These are phyloP conservation scores for Ceratoteleas bidentatus DNA, from an alignment of 1,140 invertebrate genomes.

Conservation along the genomic window DNA sequence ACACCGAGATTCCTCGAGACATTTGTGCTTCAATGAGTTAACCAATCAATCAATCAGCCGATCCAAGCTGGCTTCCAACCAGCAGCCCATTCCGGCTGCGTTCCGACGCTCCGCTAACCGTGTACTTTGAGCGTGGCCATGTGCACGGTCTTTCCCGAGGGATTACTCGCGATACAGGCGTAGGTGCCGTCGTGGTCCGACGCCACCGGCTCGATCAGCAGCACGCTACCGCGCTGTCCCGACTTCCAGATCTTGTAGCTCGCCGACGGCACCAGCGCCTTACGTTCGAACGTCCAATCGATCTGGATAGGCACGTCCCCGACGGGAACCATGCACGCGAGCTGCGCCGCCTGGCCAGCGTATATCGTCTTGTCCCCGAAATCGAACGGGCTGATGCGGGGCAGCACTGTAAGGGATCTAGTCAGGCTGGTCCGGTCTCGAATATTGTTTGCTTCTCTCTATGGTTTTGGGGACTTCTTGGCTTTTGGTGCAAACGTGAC, in stretches of 20 bases:
- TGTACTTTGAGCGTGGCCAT: slow-evolving; percentile 83
- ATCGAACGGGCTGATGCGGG: slow-evolving; percentile 86
- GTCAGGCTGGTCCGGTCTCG: slow-evolving; percentile 20
- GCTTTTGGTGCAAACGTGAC: too few species aligned
- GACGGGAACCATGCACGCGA: slow-evolving; percentile 86
- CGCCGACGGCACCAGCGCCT: slow-evolving; percentile 75
- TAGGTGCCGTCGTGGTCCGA: slow-evolving; percentile 84
- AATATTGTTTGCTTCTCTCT: neutral
- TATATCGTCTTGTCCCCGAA: slow-evolving; percentile 85
- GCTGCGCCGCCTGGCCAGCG: slow-evolving; percentile 86
- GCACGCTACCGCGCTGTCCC: slow-evolving; percentile 82
- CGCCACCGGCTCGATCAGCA: slow-evolving; percentile 81
- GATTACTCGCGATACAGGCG: slow-evolving; percentile 86
- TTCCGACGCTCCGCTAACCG: slow-evolving; percentile 78
- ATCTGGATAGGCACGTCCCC: slow-evolving; percentile 87
- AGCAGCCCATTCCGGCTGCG: too few species aligned
- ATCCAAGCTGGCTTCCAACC: too few species aligned
- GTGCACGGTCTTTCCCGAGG: slow-evolving; percentile 83
- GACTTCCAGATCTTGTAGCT: slow-evolving; percentile 81
- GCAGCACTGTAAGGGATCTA: slow-evolving; percentile 84
- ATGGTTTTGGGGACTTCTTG: too few species aligned
- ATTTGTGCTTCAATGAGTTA: too few species aligned
- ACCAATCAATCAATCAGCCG: too few species aligned
- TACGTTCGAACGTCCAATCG: slow-evolving; percentile 84
- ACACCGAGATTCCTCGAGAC: too few species aligned